Evolutionary conservation across 2,888 invertebrate genomes (phyloP).

Genomic region (Rhynchonema sp.): DNA sequence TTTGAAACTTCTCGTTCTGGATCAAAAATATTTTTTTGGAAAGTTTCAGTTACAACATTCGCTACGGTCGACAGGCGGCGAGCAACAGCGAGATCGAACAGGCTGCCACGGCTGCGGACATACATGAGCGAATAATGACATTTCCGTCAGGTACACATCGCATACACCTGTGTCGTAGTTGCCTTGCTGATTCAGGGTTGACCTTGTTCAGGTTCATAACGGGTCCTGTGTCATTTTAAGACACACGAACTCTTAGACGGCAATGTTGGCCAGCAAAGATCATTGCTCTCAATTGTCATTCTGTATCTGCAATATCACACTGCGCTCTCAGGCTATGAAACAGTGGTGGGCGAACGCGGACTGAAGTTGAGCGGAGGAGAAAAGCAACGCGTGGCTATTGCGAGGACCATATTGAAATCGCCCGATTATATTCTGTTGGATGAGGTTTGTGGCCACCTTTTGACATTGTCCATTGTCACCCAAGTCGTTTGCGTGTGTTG

Average conservation of each 20-base stretch:
- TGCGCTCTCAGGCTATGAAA: not conserved
- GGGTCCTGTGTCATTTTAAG: too few relatives aligned
- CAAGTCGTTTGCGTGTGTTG: too few relatives aligned
- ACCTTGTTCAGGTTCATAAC: too few relatives aligned
- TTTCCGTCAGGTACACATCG: slow-evolving; percentile 50
- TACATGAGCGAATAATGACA: slow-evolving; percentile 70
- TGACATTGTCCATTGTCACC: too few relatives aligned
- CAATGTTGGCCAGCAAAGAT: not conserved
- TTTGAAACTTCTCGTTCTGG: too few relatives aligned
- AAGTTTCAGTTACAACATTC: slow-evolving; percentile 55
- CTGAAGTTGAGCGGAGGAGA: slow-evolving; percentile 86
- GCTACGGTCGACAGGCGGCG: slow-evolving; percentile 46
- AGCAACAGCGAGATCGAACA: not conserved
- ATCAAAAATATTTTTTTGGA: not conserved
- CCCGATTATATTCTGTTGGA: slow-evolving; percentile 75
- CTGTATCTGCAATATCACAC: not conserved
- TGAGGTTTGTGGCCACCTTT: slow-evolving; percentile 40
- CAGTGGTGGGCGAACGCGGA: slow-evolving; percentile 46
- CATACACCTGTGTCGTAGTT: not conserved
- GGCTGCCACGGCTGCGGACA: slow-evolving; percentile 76
- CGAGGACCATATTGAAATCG: slow-evolving; percentile 30
- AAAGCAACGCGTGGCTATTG: slow-evolving; percentile 90
- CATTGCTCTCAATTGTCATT: not conserved
- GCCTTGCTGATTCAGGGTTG: too few relatives aligned
- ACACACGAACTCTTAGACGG: too few relatives aligned